Evolutionary conservation across 2,888 invertebrate genomes (phyloP).

Genomic region (Perizoma affinitatum): DNA sequence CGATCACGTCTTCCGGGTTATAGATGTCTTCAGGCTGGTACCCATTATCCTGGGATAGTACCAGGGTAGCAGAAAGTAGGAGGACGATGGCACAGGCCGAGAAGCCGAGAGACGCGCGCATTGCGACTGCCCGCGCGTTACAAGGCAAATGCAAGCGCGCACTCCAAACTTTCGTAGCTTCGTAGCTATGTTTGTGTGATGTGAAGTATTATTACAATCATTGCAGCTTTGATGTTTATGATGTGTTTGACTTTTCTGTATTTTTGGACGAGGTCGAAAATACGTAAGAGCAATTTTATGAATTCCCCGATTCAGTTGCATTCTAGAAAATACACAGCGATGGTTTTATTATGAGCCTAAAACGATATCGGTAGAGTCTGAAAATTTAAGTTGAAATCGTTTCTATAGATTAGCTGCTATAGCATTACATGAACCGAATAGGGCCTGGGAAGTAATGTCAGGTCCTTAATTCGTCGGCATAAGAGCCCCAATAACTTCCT

Average conservation of each 20-base stretch:
- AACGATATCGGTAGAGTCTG: too few relatives aligned
- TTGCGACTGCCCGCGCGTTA: slow-evolving; percentile 70
- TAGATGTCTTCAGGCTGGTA: slow-evolving; percentile 69
- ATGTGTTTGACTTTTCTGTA: slow-evolving; percentile 14
- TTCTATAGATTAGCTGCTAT: too few relatives aligned
- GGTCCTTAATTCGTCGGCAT: too few relatives aligned
- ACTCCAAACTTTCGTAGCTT: slow-evolving; percentile 60
- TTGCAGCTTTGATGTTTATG: slow-evolving; percentile 30
- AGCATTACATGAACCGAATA: too few relatives aligned
- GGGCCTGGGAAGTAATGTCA: too few relatives aligned
- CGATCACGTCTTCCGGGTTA: slow-evolving; percentile 70
- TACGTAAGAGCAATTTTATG: slow-evolving; percentile 4
- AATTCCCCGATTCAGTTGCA: not conserved
- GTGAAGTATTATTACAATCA: slow-evolving; percentile 35
- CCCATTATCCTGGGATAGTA: slow-evolving; percentile 64
- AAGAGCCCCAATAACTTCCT: too few relatives aligned
- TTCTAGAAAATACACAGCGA: not conserved
- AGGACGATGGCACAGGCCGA: slow-evolving; percentile 65
- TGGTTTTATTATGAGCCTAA: too few relatives aligned
- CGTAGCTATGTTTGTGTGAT: slow-evolving; percentile 14
- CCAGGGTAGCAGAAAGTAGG: slow-evolving; percentile 62
- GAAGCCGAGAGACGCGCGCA: slow-evolving; percentile 73
- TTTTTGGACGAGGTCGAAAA: slow-evolving; percentile 18
- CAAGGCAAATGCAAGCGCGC: slow-evolving; percentile 66
- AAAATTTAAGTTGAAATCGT: too few relatives aligned